Percentiles rank a stretch among this genome's conserved stretches.
Conservation (phyloP, 2,113 vertebrate species). For the Aix galericulata region DNA sequence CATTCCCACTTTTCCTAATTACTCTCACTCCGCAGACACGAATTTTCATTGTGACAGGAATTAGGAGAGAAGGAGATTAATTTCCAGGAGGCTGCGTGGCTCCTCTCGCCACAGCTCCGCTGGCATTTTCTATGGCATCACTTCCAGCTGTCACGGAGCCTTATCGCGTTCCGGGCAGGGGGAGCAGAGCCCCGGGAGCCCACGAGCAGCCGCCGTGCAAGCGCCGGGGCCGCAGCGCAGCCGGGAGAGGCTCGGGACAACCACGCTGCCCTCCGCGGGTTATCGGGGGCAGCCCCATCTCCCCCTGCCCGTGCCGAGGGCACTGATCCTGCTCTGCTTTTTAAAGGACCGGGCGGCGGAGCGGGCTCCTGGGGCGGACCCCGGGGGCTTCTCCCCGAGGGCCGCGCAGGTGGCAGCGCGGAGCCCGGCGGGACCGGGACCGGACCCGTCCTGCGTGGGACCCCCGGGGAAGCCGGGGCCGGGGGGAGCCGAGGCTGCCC, state of each 20-base stretch:
- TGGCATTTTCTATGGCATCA: background rate
- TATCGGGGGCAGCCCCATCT: too few relatives aligned
- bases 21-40: background rate
- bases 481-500: too few relatives aligned
- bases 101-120: background rate
- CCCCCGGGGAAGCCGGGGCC: too few relatives aligned
- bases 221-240: fast-evolving
- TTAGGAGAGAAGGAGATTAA: background rate
- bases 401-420: too few relatives aligned
- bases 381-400: too few relatives aligned
- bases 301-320: fast-evolving
- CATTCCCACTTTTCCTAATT: background rate
- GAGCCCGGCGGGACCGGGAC: too few relatives aligned
- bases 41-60: background rate
- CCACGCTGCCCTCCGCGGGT: fast-evolving
- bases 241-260: fast-evolving
- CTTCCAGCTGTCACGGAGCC: background rate
- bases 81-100: background rate
- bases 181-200: background rate
- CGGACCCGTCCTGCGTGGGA: too few relatives aligned
- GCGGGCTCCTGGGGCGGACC: background rate
- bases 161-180: background rate
- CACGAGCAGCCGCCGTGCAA: fast-evolving
- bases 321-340: background rate
- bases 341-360: background rate